Evolutionary conservation across 2,113 vertebrate species (phyloP).

Genomic region (Elanoides forficatus): DNA sequence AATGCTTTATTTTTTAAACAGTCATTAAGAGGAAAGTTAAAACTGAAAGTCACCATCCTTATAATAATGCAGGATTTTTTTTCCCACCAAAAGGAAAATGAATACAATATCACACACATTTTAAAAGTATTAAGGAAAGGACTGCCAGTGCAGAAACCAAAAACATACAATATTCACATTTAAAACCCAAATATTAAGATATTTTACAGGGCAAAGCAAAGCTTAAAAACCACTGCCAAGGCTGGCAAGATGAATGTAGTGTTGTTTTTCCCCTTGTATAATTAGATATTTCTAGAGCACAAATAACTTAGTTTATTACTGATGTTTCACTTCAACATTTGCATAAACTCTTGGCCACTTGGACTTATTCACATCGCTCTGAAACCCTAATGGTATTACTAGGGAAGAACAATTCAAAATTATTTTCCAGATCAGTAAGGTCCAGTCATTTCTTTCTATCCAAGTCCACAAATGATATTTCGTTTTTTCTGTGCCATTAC

Average conservation of each 20-base stretch:
- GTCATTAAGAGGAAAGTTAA: constrained; percentile 6
- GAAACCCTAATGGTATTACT: constrained; percentile 12
- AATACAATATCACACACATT: background rate
- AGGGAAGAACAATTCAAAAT: background rate
- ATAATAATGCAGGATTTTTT: constrained; percentile 3
- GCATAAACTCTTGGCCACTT: constrained; percentile 67
- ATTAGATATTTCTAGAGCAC: constrained; percentile 69
- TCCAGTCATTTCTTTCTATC: background rate
- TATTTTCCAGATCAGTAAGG: constrained; percentile 53
- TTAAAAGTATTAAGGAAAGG: background rate
- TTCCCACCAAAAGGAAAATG: background rate
- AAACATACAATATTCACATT: background rate
- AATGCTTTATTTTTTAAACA: constrained; percentile 6
- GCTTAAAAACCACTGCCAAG: constrained; percentile 41
- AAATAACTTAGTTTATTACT: constrained; percentile 70
- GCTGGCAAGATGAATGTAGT: constrained; percentile 42
- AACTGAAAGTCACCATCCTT: constrained; percentile 13
- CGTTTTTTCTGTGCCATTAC: background rate
- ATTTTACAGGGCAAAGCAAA: constrained; percentile 40
- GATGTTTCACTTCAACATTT: constrained; percentile 65
- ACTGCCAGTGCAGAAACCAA: background rate
- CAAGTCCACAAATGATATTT: background rate
- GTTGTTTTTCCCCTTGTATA: constrained; percentile 40
- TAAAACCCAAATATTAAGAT: constrained; percentile 20
- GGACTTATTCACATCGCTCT: constrained; percentile 44